Percentiles rank a stretch among this genome's conserved stretches.
Evolutionary conservation across 2,113 vertebrate genomes (phyloP).

Genomic region (Numenius arquata): DNA sequence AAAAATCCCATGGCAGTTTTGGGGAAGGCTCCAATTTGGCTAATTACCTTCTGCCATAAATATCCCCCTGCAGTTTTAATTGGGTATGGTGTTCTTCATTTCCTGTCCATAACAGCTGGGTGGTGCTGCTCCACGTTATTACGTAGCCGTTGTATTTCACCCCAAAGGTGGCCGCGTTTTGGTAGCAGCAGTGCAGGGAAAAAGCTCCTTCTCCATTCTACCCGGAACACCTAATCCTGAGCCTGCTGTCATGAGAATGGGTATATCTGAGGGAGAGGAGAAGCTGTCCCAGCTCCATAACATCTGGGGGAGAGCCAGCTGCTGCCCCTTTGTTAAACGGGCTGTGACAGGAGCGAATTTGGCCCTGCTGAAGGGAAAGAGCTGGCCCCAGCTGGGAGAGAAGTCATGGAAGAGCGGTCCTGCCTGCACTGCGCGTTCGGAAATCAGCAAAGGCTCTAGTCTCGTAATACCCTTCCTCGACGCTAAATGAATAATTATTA

Average conservation of each 20-base stretch:
- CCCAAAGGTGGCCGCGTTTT: background rate
- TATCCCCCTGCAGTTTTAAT: slow-evolving; percentile 66
- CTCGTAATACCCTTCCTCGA: background rate
- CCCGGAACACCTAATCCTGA: background rate
- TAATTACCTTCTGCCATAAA: slow-evolving; percentile 56
- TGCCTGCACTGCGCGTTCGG: fast-evolving
- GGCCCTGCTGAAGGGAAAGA: background rate
- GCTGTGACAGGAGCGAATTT: background rate
- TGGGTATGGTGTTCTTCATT: slow-evolving; percentile 60
- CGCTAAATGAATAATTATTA: background rate
- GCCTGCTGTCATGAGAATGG: background rate
- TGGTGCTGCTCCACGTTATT: background rate
- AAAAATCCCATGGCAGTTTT: slow-evolving; percentile 55
- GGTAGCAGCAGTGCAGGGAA: background rate
- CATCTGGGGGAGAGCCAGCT: background rate
- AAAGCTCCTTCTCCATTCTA: background rate
- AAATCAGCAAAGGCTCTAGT: background rate
- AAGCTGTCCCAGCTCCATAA: background rate
- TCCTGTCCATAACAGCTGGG: slow-evolving; percentile 50
- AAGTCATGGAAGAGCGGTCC: background rate
- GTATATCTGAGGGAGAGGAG: background rate
- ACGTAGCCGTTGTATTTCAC: background rate
- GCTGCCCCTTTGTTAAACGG: background rate
- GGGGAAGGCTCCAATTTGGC: slow-evolving; percentile 59
- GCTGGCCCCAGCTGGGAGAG: background rate